These are phyloP conservation scores for Ommatoiulus sabulosus DNA, from an alignment of 2,888 invertebrate genomes.

Conservation along the genomic window DNA sequence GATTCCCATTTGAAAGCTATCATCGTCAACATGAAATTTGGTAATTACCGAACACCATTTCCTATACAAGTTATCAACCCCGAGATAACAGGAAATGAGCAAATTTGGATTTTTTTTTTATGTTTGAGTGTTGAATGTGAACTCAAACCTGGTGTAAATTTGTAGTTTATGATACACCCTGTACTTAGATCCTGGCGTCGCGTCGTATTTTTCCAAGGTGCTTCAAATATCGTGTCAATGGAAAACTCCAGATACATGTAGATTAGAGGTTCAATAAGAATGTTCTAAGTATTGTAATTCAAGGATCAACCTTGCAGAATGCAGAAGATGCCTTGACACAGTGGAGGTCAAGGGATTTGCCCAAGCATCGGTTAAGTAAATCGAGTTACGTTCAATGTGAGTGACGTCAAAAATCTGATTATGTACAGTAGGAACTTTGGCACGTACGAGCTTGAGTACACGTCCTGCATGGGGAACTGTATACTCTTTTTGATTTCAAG, in stretches of 20 bases:
- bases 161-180: no score
- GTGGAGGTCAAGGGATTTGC: not conserved
- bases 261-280: not conserved
- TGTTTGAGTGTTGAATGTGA: no score
- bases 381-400: not conserved
- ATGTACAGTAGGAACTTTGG: not conserved
- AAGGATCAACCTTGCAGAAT: not conserved
- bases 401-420: not conserved
- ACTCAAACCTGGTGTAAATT: no score
- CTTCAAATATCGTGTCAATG: not conserved
- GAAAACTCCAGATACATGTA: not conserved
- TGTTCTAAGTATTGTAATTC: not conserved
- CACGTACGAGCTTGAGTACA: not conserved
- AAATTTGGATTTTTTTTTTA: no score
- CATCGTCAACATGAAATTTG: not conserved
- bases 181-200: no score
- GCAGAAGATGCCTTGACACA: not conserved
- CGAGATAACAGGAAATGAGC: no score
- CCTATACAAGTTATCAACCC: no score
- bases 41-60: no score
- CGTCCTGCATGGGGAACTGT: not conserved
- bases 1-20: not conserved
- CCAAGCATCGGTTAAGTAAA: constrained; percentile 3
- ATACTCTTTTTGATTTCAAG: constrained; percentile 21
- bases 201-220: no score